Conservation (phyloP, 1,140 invertebrate species). For the Marisa cornuarietis region DNA sequence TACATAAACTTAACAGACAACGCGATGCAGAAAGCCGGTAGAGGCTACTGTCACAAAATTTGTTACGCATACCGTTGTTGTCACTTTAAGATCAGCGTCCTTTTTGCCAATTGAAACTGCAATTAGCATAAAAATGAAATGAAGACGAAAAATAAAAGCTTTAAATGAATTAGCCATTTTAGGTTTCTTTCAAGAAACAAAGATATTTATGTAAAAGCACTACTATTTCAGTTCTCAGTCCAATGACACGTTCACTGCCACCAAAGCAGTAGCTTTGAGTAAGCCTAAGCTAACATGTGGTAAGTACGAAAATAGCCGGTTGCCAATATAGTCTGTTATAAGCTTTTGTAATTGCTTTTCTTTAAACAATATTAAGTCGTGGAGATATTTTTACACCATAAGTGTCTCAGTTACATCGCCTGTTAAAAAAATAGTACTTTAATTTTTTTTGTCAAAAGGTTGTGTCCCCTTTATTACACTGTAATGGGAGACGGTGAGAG, state of each 20-base stretch:
- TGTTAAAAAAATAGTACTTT: too few relatives aligned
- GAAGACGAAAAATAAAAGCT: not conserved
- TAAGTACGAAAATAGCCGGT: too few relatives aligned
- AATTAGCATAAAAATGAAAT: not conserved
- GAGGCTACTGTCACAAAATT: not conserved
- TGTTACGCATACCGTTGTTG: not conserved
- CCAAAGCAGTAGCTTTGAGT: not conserved
- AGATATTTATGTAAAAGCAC: not conserved
- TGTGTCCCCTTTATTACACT: too few relatives aligned
- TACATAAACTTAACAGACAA: not conserved
- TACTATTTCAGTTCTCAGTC: not conserved
- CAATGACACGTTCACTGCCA: not conserved
- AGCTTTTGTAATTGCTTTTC: too few relatives aligned
- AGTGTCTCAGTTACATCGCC: too few relatives aligned
- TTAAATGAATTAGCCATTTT: not conserved
- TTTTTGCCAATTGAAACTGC: slow-evolving; percentile 1
- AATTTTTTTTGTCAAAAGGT: too few relatives aligned
- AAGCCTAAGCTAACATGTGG: not conserved
- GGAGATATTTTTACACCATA: too few relatives aligned
- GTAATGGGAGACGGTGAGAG: too few relatives aligned
- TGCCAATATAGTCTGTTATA: too few relatives aligned
- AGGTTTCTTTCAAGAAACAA: not conserved
- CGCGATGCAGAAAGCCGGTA: not conserved
- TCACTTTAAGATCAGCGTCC: slow-evolving; percentile 8
- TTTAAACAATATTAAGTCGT: too few relatives aligned